These are phyloP conservation scores for Amblyjoppa fuscipennis DNA, from an alignment of 2,888 invertebrate genomes.

Conservation along the genomic window DNA sequence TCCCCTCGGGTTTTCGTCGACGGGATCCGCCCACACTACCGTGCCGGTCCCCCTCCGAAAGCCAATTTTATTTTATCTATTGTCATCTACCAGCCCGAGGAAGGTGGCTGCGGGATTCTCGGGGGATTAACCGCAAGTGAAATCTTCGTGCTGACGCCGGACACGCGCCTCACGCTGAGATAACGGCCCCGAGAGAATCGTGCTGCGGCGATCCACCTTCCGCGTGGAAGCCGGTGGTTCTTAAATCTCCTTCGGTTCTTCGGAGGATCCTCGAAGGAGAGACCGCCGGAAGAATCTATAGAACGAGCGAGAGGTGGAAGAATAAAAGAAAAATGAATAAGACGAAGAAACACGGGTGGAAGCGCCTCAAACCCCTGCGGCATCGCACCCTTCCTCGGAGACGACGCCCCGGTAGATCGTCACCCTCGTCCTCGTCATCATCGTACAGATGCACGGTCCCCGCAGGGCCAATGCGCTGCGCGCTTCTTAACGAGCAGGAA, in stretches of 20 bases:
- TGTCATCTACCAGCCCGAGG: slow-evolving; percentile 70
- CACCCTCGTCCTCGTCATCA: slow-evolving; percentile 56
- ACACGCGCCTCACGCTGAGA: slow-evolving; percentile 80
- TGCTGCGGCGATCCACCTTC: slow-evolving; percentile 26
- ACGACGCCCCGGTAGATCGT: slow-evolving; percentile 48
- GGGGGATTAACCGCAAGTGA: slow-evolving; percentile 70
- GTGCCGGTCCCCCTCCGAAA: slow-evolving; percentile 25
- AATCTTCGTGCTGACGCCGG: slow-evolving; percentile 74
- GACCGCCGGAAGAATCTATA: neutral
- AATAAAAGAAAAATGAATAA: slow-evolving; percentile 32
- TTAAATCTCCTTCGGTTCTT: slow-evolving; percentile 33
- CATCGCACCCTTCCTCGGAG: slow-evolving; percentile 17
- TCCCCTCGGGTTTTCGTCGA: slow-evolving; percentile 13
- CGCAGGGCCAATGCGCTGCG: slow-evolving; percentile 13
- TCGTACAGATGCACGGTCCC: slow-evolving; percentile 41
- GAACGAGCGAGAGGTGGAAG: slow-evolving; percentile 20
- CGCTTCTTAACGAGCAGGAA: slow-evolving; percentile 17
- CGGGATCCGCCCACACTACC: slow-evolving; percentile 41
- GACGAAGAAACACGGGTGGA: slow-evolving; percentile 3
- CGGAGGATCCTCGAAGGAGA: slow-evolving; percentile 7
- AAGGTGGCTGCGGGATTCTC: slow-evolving; percentile 57
- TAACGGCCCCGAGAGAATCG: slow-evolving; percentile 71
- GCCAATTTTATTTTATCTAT: slow-evolving; percentile 73
- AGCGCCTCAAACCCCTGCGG: slow-evolving; percentile 38
- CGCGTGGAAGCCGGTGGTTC: slow-evolving; percentile 12